phyloP scores from a whole-genome alignment of 2,888 invertebrate species.

The Dusona sp. region DNA sequence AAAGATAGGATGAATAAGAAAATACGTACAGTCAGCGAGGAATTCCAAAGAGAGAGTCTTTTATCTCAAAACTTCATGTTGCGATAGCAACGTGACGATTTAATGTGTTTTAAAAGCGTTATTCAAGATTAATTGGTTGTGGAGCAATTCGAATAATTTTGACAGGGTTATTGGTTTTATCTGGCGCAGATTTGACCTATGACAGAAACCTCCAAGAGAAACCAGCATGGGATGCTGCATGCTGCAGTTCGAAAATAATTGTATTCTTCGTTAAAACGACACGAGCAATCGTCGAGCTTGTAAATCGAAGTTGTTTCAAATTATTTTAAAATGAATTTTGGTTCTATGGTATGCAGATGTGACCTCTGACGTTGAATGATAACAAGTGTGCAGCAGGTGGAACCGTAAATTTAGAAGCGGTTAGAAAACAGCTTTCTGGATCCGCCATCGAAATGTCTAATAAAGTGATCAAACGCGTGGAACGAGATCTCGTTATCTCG shows the following conservation, averaged over 20 bases:
- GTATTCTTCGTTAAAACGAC: background rate
- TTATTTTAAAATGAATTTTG: background rate
- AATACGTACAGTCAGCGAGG: slow-evolving; percentile 12
- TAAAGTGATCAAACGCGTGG: slow-evolving; percentile 2
- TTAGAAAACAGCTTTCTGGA: background rate
- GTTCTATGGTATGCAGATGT: slow-evolving; percentile 11
- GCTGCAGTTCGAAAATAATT: slow-evolving; percentile 7
- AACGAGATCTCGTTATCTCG: slow-evolving; percentile 19
- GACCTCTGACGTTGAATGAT: background rate
- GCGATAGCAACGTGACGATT: slow-evolving; percentile 44
- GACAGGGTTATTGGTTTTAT: slow-evolving; percentile 15
- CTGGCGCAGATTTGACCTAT: slow-evolving; percentile 16
- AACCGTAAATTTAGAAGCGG: background rate
- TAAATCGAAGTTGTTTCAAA: slow-evolving; percentile 1
- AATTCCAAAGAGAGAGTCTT: background rate
- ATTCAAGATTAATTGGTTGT: slow-evolving; percentile 3
- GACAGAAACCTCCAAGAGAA: background rate
- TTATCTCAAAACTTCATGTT: slow-evolving; percentile 35
- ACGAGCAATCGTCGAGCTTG: background rate
- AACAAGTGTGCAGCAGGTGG: background rate
- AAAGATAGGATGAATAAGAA: slow-evolving; percentile 17
- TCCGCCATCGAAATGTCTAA: background rate
- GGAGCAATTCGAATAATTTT: slow-evolving; percentile 26
- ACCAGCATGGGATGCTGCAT: background rate
- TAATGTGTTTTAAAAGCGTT: slow-evolving; percentile 6